phyloP scores from a whole-genome alignment of 2,888 invertebrate genomes.

The Drosophila koepferae region DNA sequence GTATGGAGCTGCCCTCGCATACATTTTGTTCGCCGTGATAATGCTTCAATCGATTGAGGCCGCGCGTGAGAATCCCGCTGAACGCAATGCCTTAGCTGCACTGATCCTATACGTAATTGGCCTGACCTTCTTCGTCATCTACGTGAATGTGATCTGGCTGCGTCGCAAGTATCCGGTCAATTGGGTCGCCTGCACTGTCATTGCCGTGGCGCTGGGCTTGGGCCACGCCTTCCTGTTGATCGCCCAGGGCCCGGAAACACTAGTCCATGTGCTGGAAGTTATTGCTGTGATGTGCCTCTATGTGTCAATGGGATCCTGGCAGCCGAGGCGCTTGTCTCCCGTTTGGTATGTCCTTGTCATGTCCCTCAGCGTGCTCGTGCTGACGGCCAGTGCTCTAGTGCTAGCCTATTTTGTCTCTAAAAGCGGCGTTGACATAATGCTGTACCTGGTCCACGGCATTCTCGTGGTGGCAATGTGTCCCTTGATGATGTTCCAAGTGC shows the following conservation, averaged over 20 bases:
- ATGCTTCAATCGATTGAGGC: constrained; percentile 17
- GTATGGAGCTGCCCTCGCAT: constrained; percentile 38
- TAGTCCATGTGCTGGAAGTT: constrained; percentile 38
- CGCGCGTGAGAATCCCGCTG: not conserved
- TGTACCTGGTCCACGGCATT: not conserved
- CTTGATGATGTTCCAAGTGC: constrained; percentile 52
- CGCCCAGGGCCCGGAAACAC: not conserved
- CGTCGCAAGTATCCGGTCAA: constrained; percentile 48
- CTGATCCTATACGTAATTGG: constrained; percentile 15
- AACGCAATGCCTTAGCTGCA: not conserved
- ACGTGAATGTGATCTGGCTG: constrained; percentile 29
- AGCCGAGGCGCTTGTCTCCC: constrained; percentile 17
- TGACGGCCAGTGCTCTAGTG: not conserved
- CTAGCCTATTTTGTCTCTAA: fast-evolving
- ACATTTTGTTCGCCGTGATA: constrained; percentile 15
- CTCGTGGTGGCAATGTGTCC: constrained; percentile 41
- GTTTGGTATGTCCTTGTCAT: constrained; percentile 12
- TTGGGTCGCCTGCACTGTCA: constrained; percentile 44
- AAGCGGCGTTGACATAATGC: not conserved
- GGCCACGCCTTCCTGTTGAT: constrained; percentile 38
- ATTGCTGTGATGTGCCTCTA: constrained; percentile 33
- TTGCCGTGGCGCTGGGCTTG: constrained; percentile 36
- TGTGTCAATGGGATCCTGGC: constrained; percentile 39
- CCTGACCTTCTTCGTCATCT: constrained; percentile 35
- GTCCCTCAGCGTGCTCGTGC: not conserved